Conservation (phyloP, 64 coral and sea anemone genomes). For the Actinia equina region DNA sequence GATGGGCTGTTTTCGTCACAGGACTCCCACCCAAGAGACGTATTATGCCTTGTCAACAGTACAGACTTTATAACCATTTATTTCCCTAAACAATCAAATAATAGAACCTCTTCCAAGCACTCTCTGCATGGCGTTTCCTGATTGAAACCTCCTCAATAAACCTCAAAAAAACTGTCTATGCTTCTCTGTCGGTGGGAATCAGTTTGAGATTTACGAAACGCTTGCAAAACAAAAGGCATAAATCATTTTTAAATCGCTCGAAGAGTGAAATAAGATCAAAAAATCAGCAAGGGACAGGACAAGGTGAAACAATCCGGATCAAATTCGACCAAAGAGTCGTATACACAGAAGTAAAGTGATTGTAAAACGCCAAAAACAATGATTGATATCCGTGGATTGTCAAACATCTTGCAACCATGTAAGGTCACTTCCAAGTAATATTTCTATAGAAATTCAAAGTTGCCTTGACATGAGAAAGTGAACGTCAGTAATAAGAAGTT, state of each 20-base stretch:
- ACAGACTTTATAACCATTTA: constrained; percentile 3
- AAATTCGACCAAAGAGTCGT: not conserved
- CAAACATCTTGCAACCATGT: not conserved
- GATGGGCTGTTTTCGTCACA: not conserved
- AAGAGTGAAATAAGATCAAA: not conserved
- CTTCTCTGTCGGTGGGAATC: not conserved
- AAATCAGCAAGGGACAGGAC: constrained; percentile 6
- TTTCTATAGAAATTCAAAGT: not conserved
- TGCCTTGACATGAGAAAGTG: not conserved
- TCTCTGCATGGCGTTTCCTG: constrained; percentile 3
- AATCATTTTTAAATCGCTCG: not conserved
- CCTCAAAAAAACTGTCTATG: not conserved
- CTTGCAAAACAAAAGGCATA: not conserved
- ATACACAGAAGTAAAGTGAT: not conserved
- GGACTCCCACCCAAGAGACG: not conserved
- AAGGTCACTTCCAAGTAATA: not conserved
- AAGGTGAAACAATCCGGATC: not conserved
- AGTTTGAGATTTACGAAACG: not conserved
- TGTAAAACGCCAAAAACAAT: constrained; percentile 14
- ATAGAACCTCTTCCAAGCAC: too few species aligned
- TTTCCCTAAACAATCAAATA: not conserved
- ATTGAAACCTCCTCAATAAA: not conserved
- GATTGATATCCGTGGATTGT: not conserved
- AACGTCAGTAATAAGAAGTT: not conserved
- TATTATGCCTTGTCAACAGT: not conserved